A percentile compares a stretch with the other conserved stretches of the same genome.
Conservation (phyloP, 2,888 invertebrate species). For the Phorcus lineatus region DNA sequence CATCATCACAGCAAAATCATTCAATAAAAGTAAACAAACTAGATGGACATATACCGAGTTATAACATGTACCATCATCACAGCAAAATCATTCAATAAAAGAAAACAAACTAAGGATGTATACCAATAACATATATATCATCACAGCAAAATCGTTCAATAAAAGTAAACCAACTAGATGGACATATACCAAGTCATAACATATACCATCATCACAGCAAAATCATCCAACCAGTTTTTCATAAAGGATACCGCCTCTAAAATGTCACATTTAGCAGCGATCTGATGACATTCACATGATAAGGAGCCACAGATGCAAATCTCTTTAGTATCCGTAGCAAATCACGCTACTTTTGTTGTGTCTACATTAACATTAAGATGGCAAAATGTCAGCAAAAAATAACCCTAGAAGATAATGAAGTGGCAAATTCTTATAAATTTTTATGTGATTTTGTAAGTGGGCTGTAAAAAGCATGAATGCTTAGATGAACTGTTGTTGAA, state of each 20-base stretch:
- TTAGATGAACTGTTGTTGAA: not conserved
- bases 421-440: constrained; percentile 20
- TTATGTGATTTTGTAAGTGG: constrained; percentile 15
- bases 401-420: not conserved
- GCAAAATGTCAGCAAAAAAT: constrained; percentile 16
- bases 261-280: too few species aligned
- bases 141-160: not conserved
- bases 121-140: too few species aligned
- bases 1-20: too few species aligned
- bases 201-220: not conserved
- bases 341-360: not conserved
- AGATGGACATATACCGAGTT: too few species aligned
- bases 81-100: too few species aligned
- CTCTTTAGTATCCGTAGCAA: not conserved
- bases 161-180: not conserved
- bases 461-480: not conserved
- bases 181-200: not conserved
- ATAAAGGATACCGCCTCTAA: too few species aligned
- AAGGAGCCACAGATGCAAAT: too few species aligned
- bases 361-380: constrained; percentile 9
- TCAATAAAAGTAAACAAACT: too few species aligned
- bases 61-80: too few species aligned
- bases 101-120: too few species aligned
- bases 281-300: too few species aligned
- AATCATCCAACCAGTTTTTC: not conserved